Evolutionary conservation across 2,797 vertebrate genomes (phyloP).

Genomic region (Aplochiton taeniatus): DNA sequence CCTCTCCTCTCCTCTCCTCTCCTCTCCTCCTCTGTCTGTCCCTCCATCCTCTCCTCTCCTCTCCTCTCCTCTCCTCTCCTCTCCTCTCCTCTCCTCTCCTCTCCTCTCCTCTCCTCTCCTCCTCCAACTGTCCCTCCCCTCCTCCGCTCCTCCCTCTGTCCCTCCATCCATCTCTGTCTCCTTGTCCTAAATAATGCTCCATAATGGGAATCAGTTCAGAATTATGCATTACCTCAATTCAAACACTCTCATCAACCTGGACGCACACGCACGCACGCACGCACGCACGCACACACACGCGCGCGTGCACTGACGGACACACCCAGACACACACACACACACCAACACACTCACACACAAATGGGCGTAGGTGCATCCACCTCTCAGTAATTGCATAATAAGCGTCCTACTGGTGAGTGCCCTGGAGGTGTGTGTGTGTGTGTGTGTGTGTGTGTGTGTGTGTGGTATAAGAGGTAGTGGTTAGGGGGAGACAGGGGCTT

Average conservation of each 20-base stretch:
- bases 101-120: slow-evolving; percentile 6
- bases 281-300: not conserved
- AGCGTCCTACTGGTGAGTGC: slow-evolving; percentile 61
- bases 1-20: not conserved
- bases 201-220: too few relatives aligned
- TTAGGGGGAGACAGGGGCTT: slow-evolving; percentile 40
- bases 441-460: not conserved
- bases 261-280: not conserved
- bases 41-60: slow-evolving; percentile 28
- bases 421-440: slow-evolving; percentile 45
- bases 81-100: not conserved
- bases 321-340: slow-evolving; percentile 22
- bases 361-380: slow-evolving; percentile 51
- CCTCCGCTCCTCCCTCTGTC: slow-evolving; percentile 10
- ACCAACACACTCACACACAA: slow-evolving; percentile 35
- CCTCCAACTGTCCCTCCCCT: slow-evolving; percentile 10
- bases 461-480: too few relatives aligned
- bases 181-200: slow-evolving; percentile 11
- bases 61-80: slow-evolving; percentile 34
- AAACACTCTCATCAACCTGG: slow-evolving; percentile 1
- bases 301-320: slow-evolving; percentile 18
- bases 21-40: slow-evolving; percentile 25
- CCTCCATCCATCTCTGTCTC: not conserved
- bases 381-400: slow-evolving; percentile 75
- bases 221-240: too few relatives aligned